Percentiles rank a stretch among this genome's conserved stretches.
These are phyloP conservation scores for Forbesichthys papilliferus DNA, from an alignment of 2,113 vertebrate genomes.

Conservation along the genomic window DNA sequence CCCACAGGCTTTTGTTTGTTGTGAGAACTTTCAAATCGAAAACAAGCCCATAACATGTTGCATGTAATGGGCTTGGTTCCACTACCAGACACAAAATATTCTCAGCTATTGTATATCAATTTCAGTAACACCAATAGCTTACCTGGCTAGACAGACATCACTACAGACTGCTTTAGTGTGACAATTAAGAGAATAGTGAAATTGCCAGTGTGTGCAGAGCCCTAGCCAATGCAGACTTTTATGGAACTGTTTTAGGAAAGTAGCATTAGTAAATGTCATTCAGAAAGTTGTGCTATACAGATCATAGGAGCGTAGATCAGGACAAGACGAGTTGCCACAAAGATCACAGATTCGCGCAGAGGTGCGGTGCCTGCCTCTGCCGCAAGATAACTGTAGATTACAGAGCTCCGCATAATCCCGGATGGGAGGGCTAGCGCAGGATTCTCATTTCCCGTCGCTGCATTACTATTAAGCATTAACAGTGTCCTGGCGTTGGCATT, in stretches of 20 bases:
- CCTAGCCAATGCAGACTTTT: no score
- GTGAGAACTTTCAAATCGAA: constrained; percentile 8
- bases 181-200: not conserved
- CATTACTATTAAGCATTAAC: constrained; percentile 74
- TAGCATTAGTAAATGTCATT: no score
- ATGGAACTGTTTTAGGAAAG: no score
- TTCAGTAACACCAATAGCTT: not conserved
- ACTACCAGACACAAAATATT: constrained; percentile 11
- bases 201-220: no score
- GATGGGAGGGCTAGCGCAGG: constrained; percentile 71
- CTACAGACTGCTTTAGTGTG: constrained; percentile 10
- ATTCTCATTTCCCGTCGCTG: constrained; percentile 65
- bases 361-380: constrained; percentile 67
- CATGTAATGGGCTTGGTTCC: constrained; percentile 6
- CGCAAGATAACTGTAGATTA: constrained; percentile 75
- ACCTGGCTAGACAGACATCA: not conserved
- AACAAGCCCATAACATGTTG: not conserved
- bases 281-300: constrained; percentile 30
- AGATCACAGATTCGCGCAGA: constrained; percentile 60
- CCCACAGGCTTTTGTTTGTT: constrained; percentile 20
- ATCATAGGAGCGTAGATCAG: constrained; percentile 64
- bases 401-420: constrained; percentile 69
- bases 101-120: not conserved
- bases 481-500: constrained; percentile 66
- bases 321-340: constrained; percentile 63